Evolutionary conservation across 1,140 invertebrate genomes (phyloP).

Genomic region (Penaeus japonicus): DNA sequence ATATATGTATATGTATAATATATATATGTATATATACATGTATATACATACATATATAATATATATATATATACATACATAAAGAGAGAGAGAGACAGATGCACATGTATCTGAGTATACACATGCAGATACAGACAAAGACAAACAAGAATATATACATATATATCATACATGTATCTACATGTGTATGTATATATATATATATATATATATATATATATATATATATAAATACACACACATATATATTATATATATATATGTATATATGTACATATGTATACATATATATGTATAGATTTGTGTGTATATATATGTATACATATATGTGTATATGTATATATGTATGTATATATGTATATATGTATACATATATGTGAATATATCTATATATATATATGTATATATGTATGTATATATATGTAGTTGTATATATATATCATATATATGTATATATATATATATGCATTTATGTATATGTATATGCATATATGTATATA

Average conservation of each 20-base stretch:
- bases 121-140: neutral
- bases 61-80: neutral
- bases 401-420: neutral
- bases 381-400: neutral
- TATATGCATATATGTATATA: too few relatives aligned
- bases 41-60: neutral
- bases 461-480: too few relatives aligned
- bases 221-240: neutral
- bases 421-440: too few relatives aligned
- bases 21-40: neutral
- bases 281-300: conserved; percentile 3
- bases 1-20: too few relatives aligned
- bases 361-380: neutral
- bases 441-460: too few relatives aligned
- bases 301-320: neutral
- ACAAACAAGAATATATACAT: neutral
- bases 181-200: neutral
- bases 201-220: neutral
- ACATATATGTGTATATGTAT: neutral
- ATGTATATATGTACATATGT: neutral
- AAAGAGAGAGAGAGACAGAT: neutral
- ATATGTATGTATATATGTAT: neutral
- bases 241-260: neutral
- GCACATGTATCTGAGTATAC: neutral
- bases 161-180: neutral